Percentiles rank a stretch among this genome's conserved stretches.
These are phyloP conservation scores for Drosophila fuyamai DNA, from an alignment of 1,140 invertebrate species.

Conservation along the genomic window DNA sequence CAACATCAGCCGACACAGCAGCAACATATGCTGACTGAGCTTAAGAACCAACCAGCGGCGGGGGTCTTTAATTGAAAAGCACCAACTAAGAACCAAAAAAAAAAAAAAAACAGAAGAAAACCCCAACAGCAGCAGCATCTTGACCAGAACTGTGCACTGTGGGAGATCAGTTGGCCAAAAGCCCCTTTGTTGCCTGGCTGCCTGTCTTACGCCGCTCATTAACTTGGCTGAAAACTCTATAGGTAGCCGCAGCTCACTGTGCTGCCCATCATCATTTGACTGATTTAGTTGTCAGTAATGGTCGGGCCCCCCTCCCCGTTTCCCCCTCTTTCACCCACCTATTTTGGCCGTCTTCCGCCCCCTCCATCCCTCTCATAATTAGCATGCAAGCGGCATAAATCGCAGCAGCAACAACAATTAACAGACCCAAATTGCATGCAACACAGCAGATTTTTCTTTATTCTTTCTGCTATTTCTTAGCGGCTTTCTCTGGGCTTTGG, in stretches of 20 bases:
- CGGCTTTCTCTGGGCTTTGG: conserved; percentile 45
- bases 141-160: conserved; percentile 67
- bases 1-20: background rate
- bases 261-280: conserved; percentile 53
- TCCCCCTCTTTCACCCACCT: background rate
- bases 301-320: background rate
- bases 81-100: conserved; percentile 32
- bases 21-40: conserved; percentile 29
- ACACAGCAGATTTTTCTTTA: conserved; percentile 44
- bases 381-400: conserved; percentile 82
- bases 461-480: conserved; percentile 14
- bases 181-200: conserved; percentile 41
- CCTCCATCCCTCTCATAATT: conserved; percentile 56
- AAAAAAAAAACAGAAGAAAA: background rate
- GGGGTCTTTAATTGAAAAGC: conserved; percentile 74
- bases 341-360: conserved; percentile 7
- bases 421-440: conserved; percentile 82
- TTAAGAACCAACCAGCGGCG: conserved; percentile 30
- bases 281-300: conserved; percentile 78
- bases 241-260: conserved; percentile 15
- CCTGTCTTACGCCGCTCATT: conserved; percentile 75
- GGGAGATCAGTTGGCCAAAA: conserved; percentile 53
- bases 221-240: conserved; percentile 80
- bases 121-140: conserved; percentile 8
- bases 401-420: conserved; percentile 78